Base-by-base conservation (phyloP, 2,113 vertebrate genomes). In the Odocoileus hemionus region DNA sequence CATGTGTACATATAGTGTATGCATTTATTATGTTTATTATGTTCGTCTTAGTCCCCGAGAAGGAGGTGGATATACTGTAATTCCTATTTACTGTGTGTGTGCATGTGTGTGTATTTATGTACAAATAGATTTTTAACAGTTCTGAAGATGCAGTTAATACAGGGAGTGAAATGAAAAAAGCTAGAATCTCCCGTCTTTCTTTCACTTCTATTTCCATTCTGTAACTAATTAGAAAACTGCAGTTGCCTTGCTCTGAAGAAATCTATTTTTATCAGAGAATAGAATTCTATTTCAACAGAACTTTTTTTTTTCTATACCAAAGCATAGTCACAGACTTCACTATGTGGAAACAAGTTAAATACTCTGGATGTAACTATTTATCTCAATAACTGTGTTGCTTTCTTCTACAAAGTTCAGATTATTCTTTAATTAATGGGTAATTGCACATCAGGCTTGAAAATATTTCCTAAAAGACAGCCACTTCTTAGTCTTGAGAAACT, bases 211-310 rank as follows among this genome's bases (percentile, higher is more conserved):
- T 82, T 50, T 90, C 79, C 2, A 67, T 33, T 86, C 10, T 4
- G 0, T 74, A 87, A 55, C 36, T 87, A 89, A 86, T 94, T 78
- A 87, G 36, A 16, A 17, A 33, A 78, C 7, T 83, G 5, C 1
- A 55, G 16, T 19, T 87, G 3, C 39, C 30, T 90, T 50, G 23
- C 1, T 16, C 2, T 61, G 4, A 5, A 61, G 21, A 60, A 60
- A 76, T 76, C 55, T 82, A 36, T 79, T 60, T 79, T 87, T 12
- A 39, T 55, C 39, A 43, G 17, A 86, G 15, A 95, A 76, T 14
- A 64, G 6, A 80, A 36, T 7, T 25, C 11, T 91, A 88, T 84
- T 84, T 86, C 50, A 86, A 84, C 10, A 91, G 45, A 76, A 89
- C 80, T 78, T 5, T 45, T 39, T 67, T 76, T 94, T 88, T 70